These are phyloP conservation scores for Drosophila trichaetosa DNA, from an alignment of 2,888 invertebrate species.

Conservation along the genomic window DNA sequence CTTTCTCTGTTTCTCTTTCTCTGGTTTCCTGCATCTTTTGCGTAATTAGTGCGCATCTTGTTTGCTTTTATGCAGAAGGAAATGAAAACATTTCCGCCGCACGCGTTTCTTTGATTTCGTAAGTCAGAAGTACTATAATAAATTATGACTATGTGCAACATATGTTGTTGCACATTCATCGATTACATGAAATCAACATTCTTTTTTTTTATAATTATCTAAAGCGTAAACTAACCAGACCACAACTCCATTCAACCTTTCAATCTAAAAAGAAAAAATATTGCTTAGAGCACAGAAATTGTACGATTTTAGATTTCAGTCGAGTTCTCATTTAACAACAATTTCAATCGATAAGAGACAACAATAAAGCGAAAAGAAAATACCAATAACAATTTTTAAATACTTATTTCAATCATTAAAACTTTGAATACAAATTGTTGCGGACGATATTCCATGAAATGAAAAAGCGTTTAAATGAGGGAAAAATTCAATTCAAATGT, in stretches of 20 bases:
- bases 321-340: background rate
- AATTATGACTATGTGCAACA: conserved; percentile 6
- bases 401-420: background rate
- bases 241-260: background rate
- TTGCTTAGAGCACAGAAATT: background rate
- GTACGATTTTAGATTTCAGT: background rate
- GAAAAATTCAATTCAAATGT: background rate
- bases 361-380: background rate
- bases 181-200: background rate
- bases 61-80: conserved; percentile 18
- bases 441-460: background rate
- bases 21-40: conserved; percentile 7
- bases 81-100: conserved; percentile 44
- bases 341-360: background rate
- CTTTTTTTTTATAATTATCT: background rate
- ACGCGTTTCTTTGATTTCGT: conserved; percentile 22
- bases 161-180: conserved; percentile 9
- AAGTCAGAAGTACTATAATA: conserved; percentile 9
- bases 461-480: background rate
- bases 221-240: background rate
- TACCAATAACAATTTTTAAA: background rate
- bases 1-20: background rate
- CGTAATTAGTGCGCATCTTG: conserved; percentile 23
- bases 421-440: background rate
- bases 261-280: background rate